phyloP scores from a whole-genome alignment of 2,797 vertebrate genomes.

The Pitangus sulphuratus region DNA sequence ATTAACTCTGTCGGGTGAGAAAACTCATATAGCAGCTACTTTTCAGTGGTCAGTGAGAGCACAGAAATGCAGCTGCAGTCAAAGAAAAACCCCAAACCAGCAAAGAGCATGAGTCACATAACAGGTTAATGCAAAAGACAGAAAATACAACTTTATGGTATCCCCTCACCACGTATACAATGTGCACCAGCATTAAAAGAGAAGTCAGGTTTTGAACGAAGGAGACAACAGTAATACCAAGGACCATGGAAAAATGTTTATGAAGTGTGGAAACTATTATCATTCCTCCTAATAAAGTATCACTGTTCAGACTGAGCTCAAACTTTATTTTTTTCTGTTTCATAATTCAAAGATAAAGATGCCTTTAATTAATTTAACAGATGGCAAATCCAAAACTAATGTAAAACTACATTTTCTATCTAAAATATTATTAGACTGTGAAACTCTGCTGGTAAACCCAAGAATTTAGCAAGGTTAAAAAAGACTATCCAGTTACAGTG shows the following conservation, averaged over 20 bases:
- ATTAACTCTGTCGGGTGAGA: not conserved
- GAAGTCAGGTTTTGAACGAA: not conserved
- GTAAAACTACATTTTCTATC: not conserved
- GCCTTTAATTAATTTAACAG: slow-evolving; percentile 26
- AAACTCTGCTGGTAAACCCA: slow-evolving; percentile 8
- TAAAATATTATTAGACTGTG: not conserved
- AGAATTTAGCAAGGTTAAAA: not conserved
- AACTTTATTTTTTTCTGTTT: not conserved
- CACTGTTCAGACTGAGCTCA: not conserved
- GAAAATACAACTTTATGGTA: not conserved
- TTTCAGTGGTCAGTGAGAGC: not conserved
- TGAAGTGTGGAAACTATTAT: not conserved
- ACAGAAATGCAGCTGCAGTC: not conserved
- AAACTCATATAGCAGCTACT: not conserved
- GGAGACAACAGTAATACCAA: rapidly evolving
- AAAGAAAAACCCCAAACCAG: not conserved
- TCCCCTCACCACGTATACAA: not conserved
- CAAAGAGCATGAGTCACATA: not conserved
- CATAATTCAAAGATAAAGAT: not conserved
- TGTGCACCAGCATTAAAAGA: not conserved
- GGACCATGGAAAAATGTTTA: not conserved
- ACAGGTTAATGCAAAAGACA: not conserved
- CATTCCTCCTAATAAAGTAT: not conserved
- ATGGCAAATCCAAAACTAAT: slow-evolving; percentile 24
- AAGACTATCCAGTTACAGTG: not conserved